Conservation (phyloP, 1,140 invertebrate species). For the Sinonovacula constricta region DNA sequence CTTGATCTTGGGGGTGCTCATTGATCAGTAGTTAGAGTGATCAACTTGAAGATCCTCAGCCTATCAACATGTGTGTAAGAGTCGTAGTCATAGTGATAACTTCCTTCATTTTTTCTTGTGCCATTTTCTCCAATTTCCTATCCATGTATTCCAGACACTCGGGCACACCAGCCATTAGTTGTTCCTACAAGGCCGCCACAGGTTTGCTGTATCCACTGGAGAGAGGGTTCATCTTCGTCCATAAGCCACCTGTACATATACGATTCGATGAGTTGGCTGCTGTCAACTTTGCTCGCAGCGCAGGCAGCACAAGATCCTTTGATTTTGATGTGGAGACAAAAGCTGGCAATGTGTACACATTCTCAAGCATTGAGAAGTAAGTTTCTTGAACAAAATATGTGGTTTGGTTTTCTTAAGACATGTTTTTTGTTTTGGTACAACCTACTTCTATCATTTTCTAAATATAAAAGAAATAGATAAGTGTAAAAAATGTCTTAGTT, state of each 20-base stretch:
- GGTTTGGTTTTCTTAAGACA: no score
- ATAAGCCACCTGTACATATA: conserved; percentile 99
- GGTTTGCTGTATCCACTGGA: conserved; percentile 99
- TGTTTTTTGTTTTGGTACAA: no score
- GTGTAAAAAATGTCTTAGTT: no score
- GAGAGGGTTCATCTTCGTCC: conserved; percentile 98
- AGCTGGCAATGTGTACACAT: conserved; percentile 93
- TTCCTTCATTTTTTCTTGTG: not conserved
- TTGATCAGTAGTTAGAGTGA: no score
- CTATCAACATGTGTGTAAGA: no score
- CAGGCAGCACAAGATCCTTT: conserved; percentile 91
- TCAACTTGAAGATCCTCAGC: no score
- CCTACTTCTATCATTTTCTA: no score
- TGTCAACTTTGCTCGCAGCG: conserved; percentile 98
- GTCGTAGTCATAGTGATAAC: no score
- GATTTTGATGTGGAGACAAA: conserved; percentile 97
- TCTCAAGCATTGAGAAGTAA: conserved; percentile 97
- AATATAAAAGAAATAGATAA: no score
- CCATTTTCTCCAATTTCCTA: conserved; percentile 10
- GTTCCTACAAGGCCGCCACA: conserved; percentile 98
- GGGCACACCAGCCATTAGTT: conserved; percentile 94
- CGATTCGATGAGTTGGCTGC: conserved; percentile 97
- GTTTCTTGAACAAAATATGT: no score
- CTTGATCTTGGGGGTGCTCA: no score
- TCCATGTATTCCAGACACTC: conserved; percentile 84